Evolutionary conservation across 2,797 vertebrate genomes (phyloP), one percentile per base, ranked within the genome.

Genomic region (Champsocephalus gunnari): DNA sequence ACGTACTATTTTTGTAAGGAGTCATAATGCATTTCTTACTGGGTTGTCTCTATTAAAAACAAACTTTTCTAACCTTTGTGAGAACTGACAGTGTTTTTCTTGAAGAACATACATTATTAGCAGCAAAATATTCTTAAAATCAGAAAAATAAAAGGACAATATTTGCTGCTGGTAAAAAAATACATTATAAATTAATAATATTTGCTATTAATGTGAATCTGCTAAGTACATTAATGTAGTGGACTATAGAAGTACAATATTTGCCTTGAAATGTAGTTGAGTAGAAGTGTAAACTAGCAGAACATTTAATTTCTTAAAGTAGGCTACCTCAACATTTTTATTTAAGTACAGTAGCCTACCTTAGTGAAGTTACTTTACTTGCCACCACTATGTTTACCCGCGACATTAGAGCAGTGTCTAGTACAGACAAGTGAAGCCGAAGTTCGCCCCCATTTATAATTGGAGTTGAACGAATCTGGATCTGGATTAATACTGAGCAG

Each of bases 41-140:
- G 62, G 72, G 70, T 41, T 83, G 32, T 71, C 34, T 44, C 14
- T 55, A 65, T 66, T 68, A 85, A 83, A 84, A 68, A 49, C 38
- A 54, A 68, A 19, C 44, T 61, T 53, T 67, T 81, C 19, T 17
- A 51, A 63, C 45, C n/a, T 44, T 60, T 41, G 5, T 71, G 61
- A 54, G 17, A 57, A 1, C 8, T 12, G 32, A 16, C 44, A 2
- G 1, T 0, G 10, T 71, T 54, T 73, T 55, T 43, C 12, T n/a
- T 12, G 5, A 1, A 6, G 11, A 38, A 6, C 3, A n/a, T 59
- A 59, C 11, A 32, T 14, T 48, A 34, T 63, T 50, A 2, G 17
- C 17, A 49, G 19, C 17, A 49, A 63, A 34, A 49, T 50, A 50
- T 1, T 49, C 47, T 13, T 38, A 44, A 38, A 57, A 14, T 1